Conservation (phyloP, 2,888 invertebrate species). For the Disparrhopalites patrizii region DNA sequence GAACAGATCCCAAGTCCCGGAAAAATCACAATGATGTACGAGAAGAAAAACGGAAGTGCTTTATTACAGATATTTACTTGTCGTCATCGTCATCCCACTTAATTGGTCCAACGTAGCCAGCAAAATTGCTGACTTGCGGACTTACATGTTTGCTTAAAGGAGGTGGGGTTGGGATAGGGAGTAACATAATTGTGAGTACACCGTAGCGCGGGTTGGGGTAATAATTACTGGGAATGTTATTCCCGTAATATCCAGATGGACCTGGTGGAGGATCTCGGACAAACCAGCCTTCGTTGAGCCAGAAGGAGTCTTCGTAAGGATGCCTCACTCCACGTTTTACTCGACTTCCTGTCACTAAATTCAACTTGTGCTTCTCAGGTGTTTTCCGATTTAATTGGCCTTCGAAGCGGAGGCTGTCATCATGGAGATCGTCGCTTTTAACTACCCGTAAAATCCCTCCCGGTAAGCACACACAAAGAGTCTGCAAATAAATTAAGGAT, state of each 20-base stretch:
- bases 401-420: too few species aligned
- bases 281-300: slow-evolving; percentile 23
- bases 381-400: too few species aligned
- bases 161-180: slow-evolving; percentile 18
- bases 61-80: too few species aligned
- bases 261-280: not conserved
- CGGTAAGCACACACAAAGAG: too few species aligned
- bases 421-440: too few species aligned
- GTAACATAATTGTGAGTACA: not conserved
- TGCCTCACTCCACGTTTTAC: not conserved
- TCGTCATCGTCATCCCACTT: too few species aligned
- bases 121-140: slow-evolving; percentile 22
- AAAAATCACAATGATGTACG: too few species aligned
- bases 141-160: not conserved
- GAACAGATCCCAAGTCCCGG: too few species aligned
- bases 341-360: not conserved
- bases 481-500: too few species aligned
- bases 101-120: slow-evolving; percentile 24
- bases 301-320: slow-evolving; percentile 20
- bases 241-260: not conserved
- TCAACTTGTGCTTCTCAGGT: not conserved
- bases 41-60: too few species aligned
- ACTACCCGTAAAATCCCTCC: too few species aligned
- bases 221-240: not conserved
- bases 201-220: slow-evolving; percentile 19